phyloP scores from a whole-genome alignment of 2,797 vertebrate genomes.

The Gymnopithys bicolor region DNA sequence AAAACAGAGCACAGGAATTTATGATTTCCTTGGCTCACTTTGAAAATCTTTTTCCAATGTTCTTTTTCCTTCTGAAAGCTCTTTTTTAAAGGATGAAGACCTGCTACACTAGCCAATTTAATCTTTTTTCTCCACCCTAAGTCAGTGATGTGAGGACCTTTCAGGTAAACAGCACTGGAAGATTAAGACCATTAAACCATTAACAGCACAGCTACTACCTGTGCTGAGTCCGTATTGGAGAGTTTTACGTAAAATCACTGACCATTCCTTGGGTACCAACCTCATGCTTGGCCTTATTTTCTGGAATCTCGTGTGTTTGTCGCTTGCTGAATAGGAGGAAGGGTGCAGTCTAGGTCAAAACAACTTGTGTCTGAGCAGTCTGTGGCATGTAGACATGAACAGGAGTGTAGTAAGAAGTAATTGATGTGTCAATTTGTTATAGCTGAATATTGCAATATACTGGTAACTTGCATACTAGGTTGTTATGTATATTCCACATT shows the following conservation, averaged over 20 bases:
- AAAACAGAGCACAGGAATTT: constrained; percentile 8
- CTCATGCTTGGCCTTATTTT: background rate
- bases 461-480: background rate
- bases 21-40: background rate
- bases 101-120: background rate
- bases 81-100: background rate
- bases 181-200: background rate
- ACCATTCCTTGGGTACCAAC: background rate
- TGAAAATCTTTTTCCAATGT: background rate
- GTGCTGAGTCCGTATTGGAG: background rate
- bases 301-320: background rate
- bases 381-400: rapidly evolving
- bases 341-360: background rate
- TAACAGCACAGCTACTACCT: background rate
- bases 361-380: background rate
- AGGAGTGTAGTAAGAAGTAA: background rate
- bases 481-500: background rate
- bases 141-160: background rate
- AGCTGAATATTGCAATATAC: background rate
- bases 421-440: background rate
- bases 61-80: background rate
- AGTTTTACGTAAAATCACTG: background rate
- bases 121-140: background rate
- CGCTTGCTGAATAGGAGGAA: background rate
- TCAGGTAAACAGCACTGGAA: background rate